A percentile compares a stretch with the other conserved stretches of the same genome.
Conservation (phyloP, 2,888 invertebrate species). For the Gastrophysa polygoni region DNA sequence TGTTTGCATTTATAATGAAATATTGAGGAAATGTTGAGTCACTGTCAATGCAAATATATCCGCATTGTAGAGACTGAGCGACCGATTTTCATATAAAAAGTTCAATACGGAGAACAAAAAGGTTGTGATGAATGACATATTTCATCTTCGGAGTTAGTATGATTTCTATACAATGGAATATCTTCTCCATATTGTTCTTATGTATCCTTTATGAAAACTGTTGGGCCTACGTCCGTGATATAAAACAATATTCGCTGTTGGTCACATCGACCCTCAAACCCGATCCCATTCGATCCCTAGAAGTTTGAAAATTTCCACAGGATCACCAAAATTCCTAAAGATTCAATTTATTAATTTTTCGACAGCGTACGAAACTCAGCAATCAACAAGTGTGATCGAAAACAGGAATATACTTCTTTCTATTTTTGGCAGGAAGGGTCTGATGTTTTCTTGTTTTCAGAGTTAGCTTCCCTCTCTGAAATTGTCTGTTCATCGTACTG, state of each 20-base stretch:
- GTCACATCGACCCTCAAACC: background rate
- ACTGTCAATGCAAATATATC: too few species aligned
- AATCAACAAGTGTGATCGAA: slow-evolving; percentile 12
- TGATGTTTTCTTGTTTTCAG: background rate
- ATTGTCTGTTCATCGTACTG: background rate
- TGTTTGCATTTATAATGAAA: too few species aligned
- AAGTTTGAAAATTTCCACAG: background rate
- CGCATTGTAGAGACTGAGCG: too few species aligned
- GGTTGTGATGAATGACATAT: too few species aligned
- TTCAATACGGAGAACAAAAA: too few species aligned
- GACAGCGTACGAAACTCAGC: background rate
- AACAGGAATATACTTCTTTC: background rate
- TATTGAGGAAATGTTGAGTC: too few species aligned
- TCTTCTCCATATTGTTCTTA: too few species aligned
- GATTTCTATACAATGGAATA: too few species aligned
- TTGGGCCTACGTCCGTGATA: background rate
- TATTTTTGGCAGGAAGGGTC: background rate
- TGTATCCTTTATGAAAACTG: too few species aligned
- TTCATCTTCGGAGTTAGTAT: too few species aligned
- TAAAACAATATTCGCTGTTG: background rate
- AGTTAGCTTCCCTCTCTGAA: background rate
- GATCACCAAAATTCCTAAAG: background rate
- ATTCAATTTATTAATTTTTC: background rate
- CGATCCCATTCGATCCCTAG: background rate
- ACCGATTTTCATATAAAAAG: too few species aligned